These are phyloP conservation scores for Bombus affinis DNA, from an alignment of 1,140 invertebrate species.

Conservation along the genomic window DNA sequence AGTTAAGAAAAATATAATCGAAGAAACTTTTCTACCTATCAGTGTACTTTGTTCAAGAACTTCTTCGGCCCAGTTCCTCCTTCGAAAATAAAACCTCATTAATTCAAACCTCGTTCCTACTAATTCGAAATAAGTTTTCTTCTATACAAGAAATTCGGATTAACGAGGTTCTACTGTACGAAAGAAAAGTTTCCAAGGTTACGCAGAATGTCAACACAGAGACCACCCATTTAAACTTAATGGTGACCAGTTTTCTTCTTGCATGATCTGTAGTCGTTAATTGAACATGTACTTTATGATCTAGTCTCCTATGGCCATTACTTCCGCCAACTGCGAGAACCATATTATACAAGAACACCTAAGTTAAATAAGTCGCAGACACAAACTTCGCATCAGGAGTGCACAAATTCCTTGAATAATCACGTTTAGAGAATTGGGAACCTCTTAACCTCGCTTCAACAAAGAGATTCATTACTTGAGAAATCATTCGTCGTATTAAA, in stretches of 20 bases:
- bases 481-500: neutral
- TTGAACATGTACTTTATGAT: constrained; percentile 45
- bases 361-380: constrained; percentile 18
- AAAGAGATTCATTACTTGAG: neutral
- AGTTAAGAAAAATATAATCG: neutral
- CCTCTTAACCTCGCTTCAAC: neutral
- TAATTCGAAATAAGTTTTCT: neutral
- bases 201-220: neutral
- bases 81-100: neutral
- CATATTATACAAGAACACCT: constrained; percentile 26
- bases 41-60: neutral
- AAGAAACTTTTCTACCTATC: neutral
- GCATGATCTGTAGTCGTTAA: constrained; percentile 31
- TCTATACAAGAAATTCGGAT: too few species aligned
- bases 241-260: constrained; percentile 39
- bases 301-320: constrained; percentile 40
- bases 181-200: neutral
- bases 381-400: constrained; percentile 9
- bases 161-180: too few species aligned
- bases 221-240: constrained; percentile 38
- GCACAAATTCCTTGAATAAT: constrained; percentile 8
- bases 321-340: constrained; percentile 9
- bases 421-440: neutral
- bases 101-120: neutral
- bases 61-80: neutral